Evolutionary conservation across 2,888 invertebrate genomes (phyloP), one percentile per base, ranked within the genome.

Genomic region (Drosophila mayaguana): DNA sequence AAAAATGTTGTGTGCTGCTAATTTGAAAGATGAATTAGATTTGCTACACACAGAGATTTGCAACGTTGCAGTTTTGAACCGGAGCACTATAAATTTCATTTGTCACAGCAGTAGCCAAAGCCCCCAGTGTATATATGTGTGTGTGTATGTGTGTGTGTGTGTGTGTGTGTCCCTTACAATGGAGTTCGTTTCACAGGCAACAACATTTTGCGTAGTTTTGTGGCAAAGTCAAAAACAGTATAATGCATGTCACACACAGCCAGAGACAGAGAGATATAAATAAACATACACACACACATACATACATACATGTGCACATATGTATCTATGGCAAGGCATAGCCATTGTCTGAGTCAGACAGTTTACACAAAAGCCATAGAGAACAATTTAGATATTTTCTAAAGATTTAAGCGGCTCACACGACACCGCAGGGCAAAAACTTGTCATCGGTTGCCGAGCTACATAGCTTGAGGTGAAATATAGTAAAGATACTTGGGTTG

Each of bases 191-290:
- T 68, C 72, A 36, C 72, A 77, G 62, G 60, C 80, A 70, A 74
- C 63, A 74, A 78, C 63, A 82, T 87, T 84, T 84, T 84, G 82
- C 72, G 81, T 76, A 81, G 84, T 76, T 72, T 74, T 84, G 87
- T 84, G 85, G 85, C 82, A 87, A 80, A 85, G 87, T 85, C 87
- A 87, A 87, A 85, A 87, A 80, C 84, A 85, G 85, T 73, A 85
- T 87, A 85, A 87, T 87, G 82, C 87, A 87, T 80, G 87, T 81
- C 75, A 75, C 79, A 84, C 69, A 86, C 65, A 72, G 63, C 51
- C 63, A 54, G 51, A 38, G 28, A 66, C 11, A 66, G 3, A 50
- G 55, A 59, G 40, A 40, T 40, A 50, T 28, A 63, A 40, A 53
- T 42, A 55, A 32, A 51, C 38, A 46, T n/a, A 60, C 45, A 32